Percentiles rank a stretch among this genome's conserved stretches.
Conservation (phyloP, 2,113 vertebrate species). For the Arothron firmamentum region DNA sequence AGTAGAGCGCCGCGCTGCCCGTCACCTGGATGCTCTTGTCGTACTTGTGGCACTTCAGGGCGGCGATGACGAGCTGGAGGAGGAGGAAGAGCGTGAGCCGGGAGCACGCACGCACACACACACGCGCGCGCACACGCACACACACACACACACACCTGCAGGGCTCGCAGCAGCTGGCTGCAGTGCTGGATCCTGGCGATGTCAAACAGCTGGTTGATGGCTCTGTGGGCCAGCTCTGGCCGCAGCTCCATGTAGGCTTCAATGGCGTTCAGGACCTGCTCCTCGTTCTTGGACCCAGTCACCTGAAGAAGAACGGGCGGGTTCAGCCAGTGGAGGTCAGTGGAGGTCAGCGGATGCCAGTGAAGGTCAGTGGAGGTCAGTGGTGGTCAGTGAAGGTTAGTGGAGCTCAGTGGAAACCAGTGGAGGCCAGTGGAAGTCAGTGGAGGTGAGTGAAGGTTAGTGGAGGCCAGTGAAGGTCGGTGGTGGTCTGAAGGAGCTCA, state of each 20-base stretch:
- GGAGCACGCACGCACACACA: no score
- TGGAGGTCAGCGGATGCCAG: not conserved
- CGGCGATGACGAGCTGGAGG: conserved; percentile 88
- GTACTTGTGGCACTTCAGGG: conserved; percentile 93
- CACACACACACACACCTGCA: conserved; percentile 71
- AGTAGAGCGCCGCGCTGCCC: conserved; percentile 92
- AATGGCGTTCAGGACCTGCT: conserved; percentile 93
- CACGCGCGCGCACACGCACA: no score
- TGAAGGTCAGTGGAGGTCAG: not conserved
- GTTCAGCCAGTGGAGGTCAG: not conserved
- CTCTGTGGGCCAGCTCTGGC: conserved; percentile 89
- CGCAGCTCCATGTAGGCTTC: conserved; percentile 93
- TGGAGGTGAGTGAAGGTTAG: no score
- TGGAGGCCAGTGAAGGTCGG: no score
- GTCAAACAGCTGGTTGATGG: conserved; percentile 96
- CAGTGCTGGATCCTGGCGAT: conserved; percentile 94
- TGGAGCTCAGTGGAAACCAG: not conserved
- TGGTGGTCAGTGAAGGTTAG: not conserved
- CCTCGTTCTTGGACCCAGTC: conserved; percentile 92
- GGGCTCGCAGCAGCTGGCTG: conserved; percentile 87
- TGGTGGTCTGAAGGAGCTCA: no score
- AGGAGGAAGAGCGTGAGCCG: not conserved
- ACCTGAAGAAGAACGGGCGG: conserved; percentile 72
- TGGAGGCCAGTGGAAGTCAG: no score
- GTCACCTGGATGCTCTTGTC: conserved; percentile 98